A percentile compares a stretch with the other conserved stretches of the same genome.
phyloP scores from a whole-genome alignment of 1,140 invertebrate genomes.

The Solenopsis fugax region DNA sequence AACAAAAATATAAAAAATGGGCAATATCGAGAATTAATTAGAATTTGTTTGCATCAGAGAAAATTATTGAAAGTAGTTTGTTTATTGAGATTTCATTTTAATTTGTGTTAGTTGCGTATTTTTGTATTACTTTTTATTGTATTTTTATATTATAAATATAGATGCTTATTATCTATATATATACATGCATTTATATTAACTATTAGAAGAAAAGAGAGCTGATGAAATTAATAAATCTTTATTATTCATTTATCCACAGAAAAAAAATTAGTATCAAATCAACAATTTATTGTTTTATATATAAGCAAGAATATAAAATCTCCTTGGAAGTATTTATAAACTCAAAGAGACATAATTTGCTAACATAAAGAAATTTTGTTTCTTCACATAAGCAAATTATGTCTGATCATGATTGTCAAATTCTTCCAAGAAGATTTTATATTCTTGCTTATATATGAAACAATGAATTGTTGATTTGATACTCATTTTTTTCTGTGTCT shows the following conservation, averaged over 20 bases:
- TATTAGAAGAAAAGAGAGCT: not conserved
- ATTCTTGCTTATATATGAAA: too few species aligned
- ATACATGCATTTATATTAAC: not conserved
- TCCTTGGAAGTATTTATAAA: too few species aligned
- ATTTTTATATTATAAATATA: not conserved
- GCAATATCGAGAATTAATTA: not conserved
- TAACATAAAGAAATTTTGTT: too few species aligned
- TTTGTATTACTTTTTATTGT: not conserved
- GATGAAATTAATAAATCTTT: not conserved
- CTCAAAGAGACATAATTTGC: too few species aligned
- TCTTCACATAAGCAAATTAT: too few species aligned
- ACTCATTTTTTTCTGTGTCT: too few species aligned
- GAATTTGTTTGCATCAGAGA: not conserved
- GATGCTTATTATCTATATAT: not conserved
- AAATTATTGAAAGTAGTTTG: not conserved
- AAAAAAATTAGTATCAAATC: too few species aligned
- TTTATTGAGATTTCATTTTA: not conserved
- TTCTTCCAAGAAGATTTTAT: too few species aligned
- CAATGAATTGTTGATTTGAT: too few species aligned
- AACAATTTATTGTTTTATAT: too few species aligned
- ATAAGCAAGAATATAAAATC: too few species aligned
- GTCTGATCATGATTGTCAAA: too few species aligned
- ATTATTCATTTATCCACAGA: not conserved
- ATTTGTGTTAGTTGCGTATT: not conserved
- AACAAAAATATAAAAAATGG: not conserved